Base-by-base conservation (phyloP, 2,888 invertebrate genomes). In the Trissolcus brochymenae region DNA sequence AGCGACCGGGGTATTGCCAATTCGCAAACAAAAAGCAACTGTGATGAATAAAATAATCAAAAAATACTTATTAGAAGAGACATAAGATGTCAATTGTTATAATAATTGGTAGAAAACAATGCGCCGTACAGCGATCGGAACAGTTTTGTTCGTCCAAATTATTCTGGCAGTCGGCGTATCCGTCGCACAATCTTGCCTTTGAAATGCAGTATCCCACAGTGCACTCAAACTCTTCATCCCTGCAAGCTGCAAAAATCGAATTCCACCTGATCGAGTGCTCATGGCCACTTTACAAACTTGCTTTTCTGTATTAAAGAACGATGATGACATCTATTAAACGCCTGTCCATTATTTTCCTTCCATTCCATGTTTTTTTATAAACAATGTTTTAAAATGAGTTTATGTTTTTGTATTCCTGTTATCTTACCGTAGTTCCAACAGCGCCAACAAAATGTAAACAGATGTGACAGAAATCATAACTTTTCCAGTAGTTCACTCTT, bases 61-160 rank as follows among this genome's bases (percentile, higher is more conserved):
- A 21, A 70, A 75, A 75, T 75, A 75, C 68, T 75, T 75, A 75
- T 25, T 25, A 25, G 55, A 51, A 13, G 60, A 49, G 55, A 65
- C 49, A 67, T 70, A 65, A 57, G 55, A 46, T 43, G 29, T n/a
- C 21, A 46, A 51, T 67, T 57, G 70, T 17, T 43, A 49, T 71
- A 74, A 71, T 71, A 64, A 71, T 67, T n/a, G 62, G 74, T 61
- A 53, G 68, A 51, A 68, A 74, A 75, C 70, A 68, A 74, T 80
- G 73, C 76, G 76, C 76, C 84, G 79, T 84, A 84, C 83, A 73
- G 78, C 80, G 76, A 67, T 68, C 74, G 59, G 49, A 57, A 90
- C 95, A 95, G 88, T 93, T 91, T 82, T 91, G 90, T 88, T 95
- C 95, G 88, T 95, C 95, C 70, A 92, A 93, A 82, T 92, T 92